Base-by-base conservation (phyloP, 2,113 vertebrate genomes). In the Equus quagga region DNA sequence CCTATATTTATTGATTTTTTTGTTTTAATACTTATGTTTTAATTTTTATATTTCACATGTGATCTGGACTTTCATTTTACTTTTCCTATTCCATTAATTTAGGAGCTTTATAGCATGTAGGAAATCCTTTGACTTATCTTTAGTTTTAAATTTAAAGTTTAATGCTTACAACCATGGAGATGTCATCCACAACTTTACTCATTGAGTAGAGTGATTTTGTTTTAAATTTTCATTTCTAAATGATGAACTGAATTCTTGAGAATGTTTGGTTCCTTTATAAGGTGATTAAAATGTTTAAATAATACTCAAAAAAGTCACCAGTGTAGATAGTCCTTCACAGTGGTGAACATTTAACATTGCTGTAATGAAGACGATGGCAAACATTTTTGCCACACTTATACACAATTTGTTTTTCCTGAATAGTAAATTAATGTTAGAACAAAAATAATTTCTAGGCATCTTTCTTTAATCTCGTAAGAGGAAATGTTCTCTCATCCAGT, bases 61-160 rank as follows among this genome's bases (percentile, higher is more conserved):
- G 8, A 78, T 49, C 24, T 88, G 41, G 41, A 70, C 5, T 49
- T 82, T 41, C 36, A 51, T 51, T 86, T 44, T 72, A 56, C n/a
- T 56, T 78, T 87, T 36, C 46, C 51, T 41, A 72, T 62, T 58
- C 23, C 83, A 28, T 26, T 72, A 94, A 79, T 51, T 91, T 31
- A 79, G 28, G 21, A 75, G 41, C 62, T 49, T 54, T 28, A 80
- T 56, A 72, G 26, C 11, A 80, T 28, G 3, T 56, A 67, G 21
- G 5, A 49, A 33, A 73, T 82, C n/a, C 41, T 44, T 84, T 65
- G 15, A 90, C 31, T 82, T 33, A 78, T 58, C 14, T 84, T 83
- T 62, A 84, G 6, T 75, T 95, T 49, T 89, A 79, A 91, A 90
- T 73, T 67, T 95, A 78, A 95, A 31, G 3, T 62, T 80, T 85